phyloP scores from a whole-genome alignment of 1,140 invertebrate genomes.

The Brachionus plicatilis region DNA sequence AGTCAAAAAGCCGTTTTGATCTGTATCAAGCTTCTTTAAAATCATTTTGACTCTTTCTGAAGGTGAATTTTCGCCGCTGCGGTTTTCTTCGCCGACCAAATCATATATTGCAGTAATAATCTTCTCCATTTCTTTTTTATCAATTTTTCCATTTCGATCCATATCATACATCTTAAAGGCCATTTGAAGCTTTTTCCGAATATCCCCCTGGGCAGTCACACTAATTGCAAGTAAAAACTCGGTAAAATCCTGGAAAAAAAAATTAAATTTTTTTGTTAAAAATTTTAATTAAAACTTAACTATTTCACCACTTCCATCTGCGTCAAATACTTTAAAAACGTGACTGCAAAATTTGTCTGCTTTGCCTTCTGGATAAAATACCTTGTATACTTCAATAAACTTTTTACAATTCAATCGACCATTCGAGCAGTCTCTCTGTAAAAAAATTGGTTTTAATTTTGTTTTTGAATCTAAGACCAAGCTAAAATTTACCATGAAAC shows the following conservation, averaged over 20 bases:
- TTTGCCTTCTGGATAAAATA: conserved; percentile 39
- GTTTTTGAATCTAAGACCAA: not conserved
- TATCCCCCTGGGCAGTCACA: conserved; percentile 36
- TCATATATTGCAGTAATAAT: conserved; percentile 37
- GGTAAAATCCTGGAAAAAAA: conserved; percentile 21
- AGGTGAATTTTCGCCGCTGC: conserved; percentile 32
- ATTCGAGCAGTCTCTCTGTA: conserved; percentile 24
- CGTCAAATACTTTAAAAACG: conserved; percentile 37
- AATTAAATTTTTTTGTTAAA: not conserved
- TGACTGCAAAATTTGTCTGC: conserved; percentile 40
- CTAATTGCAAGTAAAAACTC: conserved; percentile 35
- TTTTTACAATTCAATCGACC: conserved; percentile 40
- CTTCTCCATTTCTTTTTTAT: conserved; percentile 40
- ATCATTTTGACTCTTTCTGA: conserved; percentile 8
- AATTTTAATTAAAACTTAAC: not conserved
- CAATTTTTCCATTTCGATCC: conserved; percentile 17
- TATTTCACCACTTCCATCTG: conserved; percentile 24
- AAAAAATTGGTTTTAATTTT: not conserved
- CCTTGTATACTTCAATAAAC: conserved; percentile 34
- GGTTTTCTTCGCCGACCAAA: conserved; percentile 34
- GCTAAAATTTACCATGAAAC: conserved; percentile 53
- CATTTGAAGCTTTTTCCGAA: not conserved
- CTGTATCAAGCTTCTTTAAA: conserved; percentile 3
- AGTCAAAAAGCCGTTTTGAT: conserved; percentile 9
- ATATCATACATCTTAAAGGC: conserved; percentile 41